These are phyloP conservation scores for Trachelus troglodyta DNA, from an alignment of 2,888 invertebrate genomes.

Conservation along the genomic window DNA sequence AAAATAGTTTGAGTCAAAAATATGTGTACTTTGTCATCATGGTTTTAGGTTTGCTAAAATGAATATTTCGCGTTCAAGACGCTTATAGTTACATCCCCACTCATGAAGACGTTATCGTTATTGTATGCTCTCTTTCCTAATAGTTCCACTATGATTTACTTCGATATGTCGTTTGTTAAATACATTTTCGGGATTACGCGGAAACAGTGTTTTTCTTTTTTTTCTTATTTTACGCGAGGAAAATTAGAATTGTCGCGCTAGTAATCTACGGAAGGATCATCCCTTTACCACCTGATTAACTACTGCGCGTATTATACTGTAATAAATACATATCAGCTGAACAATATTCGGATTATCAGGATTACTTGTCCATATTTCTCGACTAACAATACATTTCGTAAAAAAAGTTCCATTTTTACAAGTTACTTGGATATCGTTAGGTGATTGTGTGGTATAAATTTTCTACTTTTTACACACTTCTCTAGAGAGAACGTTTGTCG, in stretches of 20 bases:
- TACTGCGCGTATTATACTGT: not conserved
- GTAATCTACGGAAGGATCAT: not conserved
- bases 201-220: not conserved
- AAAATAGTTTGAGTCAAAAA: constrained; percentile 56
- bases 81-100: constrained; percentile 15
- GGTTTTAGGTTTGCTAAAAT: constrained; percentile 35
- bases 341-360: not conserved
- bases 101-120: constrained; percentile 15
- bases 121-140: constrained; percentile 5
- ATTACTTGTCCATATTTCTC: not conserved
- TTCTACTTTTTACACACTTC: not conserved
- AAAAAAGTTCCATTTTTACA: constrained; percentile 5
- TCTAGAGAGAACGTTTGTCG: not conserved
- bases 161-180: constrained; percentile 23
- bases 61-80: constrained; percentile 27
- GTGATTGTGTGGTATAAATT: not conserved
- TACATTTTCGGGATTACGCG: constrained; percentile 6
- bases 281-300: not conserved
- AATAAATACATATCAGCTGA: not conserved
- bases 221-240: not conserved
- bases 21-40: constrained; percentile 52
- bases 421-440: not conserved
- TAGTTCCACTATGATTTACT: not conserved
- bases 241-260: constrained; percentile 1
- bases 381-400: not conserved